These are phyloP conservation scores for Heterochromis multidens DNA, from an alignment of 2,113 vertebrate species.

Conservation along the genomic window DNA sequence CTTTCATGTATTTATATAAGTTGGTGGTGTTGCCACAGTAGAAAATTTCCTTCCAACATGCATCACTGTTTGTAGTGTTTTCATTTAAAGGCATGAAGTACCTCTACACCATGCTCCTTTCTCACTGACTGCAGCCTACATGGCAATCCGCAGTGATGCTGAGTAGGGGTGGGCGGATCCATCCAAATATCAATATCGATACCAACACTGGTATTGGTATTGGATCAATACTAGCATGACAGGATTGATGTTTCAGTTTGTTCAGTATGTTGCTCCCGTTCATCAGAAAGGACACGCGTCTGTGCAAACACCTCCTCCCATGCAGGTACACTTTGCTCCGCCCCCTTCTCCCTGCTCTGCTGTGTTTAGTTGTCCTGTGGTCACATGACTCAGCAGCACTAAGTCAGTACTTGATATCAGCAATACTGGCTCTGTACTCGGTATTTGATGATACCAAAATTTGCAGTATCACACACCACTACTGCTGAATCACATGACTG, in stretches of 20 bases:
- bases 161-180: rapidly evolving
- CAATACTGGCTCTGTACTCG: too few relatives aligned
- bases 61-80: too few relatives aligned
- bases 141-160: not conserved
- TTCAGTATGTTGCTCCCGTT: not conserved
- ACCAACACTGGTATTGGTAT: not conserved
- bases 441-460: too few relatives aligned
- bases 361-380: too few relatives aligned
- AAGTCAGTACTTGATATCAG: too few relatives aligned
- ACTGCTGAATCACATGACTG: not conserved
- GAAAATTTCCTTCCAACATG: too few relatives aligned
- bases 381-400: too few relatives aligned
- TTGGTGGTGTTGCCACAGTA: too few relatives aligned
- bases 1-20: too few relatives aligned
- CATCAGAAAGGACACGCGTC: not conserved
- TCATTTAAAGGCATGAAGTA: not conserved
- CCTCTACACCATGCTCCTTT: not conserved
- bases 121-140: not conserved
- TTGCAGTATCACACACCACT: not conserved
- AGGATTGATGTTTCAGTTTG: not conserved
- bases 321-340: not conserved
- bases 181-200: not conserved
- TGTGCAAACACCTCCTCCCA: not conserved
- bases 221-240: not conserved
- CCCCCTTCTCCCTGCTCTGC: too few relatives aligned